Conservation (phyloP, 2,113 vertebrate genomes). For the Asarcornis scutulata region DNA sequence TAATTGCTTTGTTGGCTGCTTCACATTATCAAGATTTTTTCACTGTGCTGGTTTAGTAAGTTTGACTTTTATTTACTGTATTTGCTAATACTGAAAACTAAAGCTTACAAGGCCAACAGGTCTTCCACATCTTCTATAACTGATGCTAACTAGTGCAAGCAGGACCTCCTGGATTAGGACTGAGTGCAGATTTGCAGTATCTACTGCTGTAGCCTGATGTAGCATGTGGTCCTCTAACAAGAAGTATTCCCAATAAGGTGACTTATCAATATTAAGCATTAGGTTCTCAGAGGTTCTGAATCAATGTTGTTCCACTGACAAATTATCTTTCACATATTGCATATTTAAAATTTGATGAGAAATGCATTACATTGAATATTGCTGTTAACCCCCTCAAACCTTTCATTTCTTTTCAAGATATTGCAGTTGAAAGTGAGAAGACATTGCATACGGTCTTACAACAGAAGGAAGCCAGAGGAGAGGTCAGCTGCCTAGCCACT, state of each 20-base stretch:
- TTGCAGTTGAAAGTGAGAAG: constrained; percentile 13
- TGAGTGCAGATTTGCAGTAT: not conserved
- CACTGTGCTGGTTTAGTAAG: not conserved
- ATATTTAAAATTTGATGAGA: constrained; percentile 1
- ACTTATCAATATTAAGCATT: not conserved
- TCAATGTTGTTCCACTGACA: not conserved
- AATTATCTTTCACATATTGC: not conserved
- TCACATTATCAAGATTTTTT: not conserved
- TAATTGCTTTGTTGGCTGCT: not conserved
- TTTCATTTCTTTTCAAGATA: not conserved
- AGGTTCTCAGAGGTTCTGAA: not conserved
- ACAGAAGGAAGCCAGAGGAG: not conserved
- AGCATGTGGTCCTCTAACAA: not conserved
- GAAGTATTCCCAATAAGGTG: not conserved
- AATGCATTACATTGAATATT: not conserved
- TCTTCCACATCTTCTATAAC: not conserved
- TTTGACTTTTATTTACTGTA: not conserved
- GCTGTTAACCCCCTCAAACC: not conserved
- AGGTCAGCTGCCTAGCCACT: constrained; percentile 6
- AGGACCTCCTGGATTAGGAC: not conserved
- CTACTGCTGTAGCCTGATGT: not conserved
- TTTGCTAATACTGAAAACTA: not conserved
- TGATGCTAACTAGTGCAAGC: not conserved
- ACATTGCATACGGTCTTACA: not conserved
- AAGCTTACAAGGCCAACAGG: not conserved